phyloP scores from a whole-genome alignment of 92 coral and sea anemone species.

The Parazoanthus darwini region DNA sequence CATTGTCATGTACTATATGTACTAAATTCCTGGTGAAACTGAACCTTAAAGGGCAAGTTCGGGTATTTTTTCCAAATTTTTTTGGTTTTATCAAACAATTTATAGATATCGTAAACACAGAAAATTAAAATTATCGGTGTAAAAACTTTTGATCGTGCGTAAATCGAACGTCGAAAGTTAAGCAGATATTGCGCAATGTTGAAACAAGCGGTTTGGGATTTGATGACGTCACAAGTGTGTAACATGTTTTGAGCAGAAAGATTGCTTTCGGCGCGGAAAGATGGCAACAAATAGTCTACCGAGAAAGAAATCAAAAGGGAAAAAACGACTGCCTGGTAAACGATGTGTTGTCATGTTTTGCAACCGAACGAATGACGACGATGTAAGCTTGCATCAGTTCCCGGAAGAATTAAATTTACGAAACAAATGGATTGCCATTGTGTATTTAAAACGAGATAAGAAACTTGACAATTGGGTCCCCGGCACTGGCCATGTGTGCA shows the following conservation, averaged over 20 bases:
- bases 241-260: neutral
- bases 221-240: constrained; percentile 15
- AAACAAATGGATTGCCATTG: constrained; percentile 57
- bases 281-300: constrained; percentile 15
- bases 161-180: neutral
- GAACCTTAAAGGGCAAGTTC: neutral
- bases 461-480: constrained; percentile 31
- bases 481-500: constrained; percentile 58
- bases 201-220: constrained; percentile 5
- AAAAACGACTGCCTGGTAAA: constrained; percentile 42
- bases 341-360: constrained; percentile 49
- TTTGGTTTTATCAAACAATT: neutral
- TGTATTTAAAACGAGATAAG: constrained; percentile 29
- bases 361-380: constrained; percentile 31
- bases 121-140: neutral
- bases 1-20: no score
- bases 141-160: neutral
- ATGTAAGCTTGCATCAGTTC: constrained; percentile 44
- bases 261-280: neutral
- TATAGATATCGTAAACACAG: neutral
- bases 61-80: neutral
- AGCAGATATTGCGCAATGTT: constrained; percentile 25
- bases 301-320: neutral
- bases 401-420: constrained; percentile 3
- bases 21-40: no score